These are phyloP conservation scores for Anas georgica DNA, from an alignment of 2,797 vertebrate species.

Conservation along the genomic window DNA sequence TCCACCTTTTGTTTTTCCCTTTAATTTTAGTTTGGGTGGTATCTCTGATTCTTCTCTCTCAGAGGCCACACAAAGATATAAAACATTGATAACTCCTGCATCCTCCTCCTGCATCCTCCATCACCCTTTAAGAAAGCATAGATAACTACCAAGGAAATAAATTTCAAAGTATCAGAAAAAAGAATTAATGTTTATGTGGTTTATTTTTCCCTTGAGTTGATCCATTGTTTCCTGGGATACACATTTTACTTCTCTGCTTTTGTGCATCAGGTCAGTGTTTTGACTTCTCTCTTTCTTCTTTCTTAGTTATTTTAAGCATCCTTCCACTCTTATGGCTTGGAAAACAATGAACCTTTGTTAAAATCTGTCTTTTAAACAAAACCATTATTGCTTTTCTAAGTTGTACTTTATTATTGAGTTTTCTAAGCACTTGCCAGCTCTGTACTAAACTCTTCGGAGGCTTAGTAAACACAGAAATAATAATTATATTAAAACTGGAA, in stretches of 20 bases:
- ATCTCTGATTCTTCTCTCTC: background rate
- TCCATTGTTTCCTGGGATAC: background rate
- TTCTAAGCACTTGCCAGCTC: background rate
- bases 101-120: fast-evolving
- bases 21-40: background rate
- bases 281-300: fast-evolving
- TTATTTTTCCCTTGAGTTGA: background rate
- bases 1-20: background rate
- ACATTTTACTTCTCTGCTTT: background rate
- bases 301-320: background rate
- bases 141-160: background rate
- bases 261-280: background rate
- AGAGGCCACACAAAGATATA: fast-evolving
- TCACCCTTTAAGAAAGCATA: background rate
- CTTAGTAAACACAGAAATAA: background rate
- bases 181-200: background rate
- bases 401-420: background rate
- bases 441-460: background rate
- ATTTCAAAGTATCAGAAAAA: background rate
- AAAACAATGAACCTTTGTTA: background rate
- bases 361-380: background rate
- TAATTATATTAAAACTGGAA: conserved; percentile 1
- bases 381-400: background rate
- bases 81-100: fast-evolving
- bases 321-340: background rate